Evolutionary conservation across 2,888 invertebrate species (phyloP), one percentile per base, ranked within the genome.

Genomic region (Apamea epomidion): DNA sequence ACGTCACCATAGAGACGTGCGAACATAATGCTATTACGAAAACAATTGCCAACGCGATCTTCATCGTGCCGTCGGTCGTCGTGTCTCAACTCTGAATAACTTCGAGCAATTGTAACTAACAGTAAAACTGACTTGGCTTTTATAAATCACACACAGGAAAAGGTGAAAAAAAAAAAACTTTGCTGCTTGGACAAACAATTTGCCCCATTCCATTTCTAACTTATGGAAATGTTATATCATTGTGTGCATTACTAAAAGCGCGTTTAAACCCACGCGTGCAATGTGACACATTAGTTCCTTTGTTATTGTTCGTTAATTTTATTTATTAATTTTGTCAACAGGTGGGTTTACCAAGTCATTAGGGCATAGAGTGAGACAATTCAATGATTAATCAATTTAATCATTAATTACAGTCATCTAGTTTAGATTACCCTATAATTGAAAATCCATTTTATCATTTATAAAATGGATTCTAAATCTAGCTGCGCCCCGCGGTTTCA

Each of bases 1-100:
- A 85, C 54, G 87, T 84, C 60, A 91, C 91, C 74, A 85, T 86
- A 54, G 88, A 90, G 76, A 90, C 80, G 76, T 91, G 89, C 10
- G 87, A 85, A 74, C 85, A 91, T 77, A 86, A 76, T 72, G 84
- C 86, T 69, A 87, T 74, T 62, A 85, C 81, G 3, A 91, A 81
- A 78, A 91, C 80, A 76, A 91, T 74, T 65, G 87, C 77, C 64
- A 91, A 76, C 68, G 87, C 77, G 75, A 88, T 78, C 85, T 91
- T 93, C 92, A 93, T 92, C 79, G 45, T 90, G 79, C 45, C 32
- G 37, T 32, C 78, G 8, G 25, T 45, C 16, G 65, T 62, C 67
- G 71, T 82, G 72, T 71, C 32, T 76, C 79, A 54, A 77, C 83
- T 71, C 58, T 48, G 67, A 79, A 78, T 58, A 77, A 84, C 78